phyloP scores from a whole-genome alignment of 1,140 invertebrate genomes.

The Pomacea maculata region DNA sequence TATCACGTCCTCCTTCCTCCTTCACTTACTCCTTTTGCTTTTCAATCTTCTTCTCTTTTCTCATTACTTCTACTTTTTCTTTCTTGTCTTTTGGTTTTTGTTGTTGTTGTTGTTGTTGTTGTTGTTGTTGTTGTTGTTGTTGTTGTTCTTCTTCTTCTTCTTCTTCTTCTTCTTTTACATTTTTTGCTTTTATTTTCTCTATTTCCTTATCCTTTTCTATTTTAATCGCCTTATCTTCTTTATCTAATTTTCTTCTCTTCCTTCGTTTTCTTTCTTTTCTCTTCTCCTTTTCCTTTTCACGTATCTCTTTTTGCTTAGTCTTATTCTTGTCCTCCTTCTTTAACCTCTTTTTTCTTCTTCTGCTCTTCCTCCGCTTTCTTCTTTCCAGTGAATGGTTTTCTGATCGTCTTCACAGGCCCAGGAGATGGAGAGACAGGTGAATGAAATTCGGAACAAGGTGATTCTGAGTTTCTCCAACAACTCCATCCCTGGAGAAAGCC shows the following conservation, averaged over 20 bases:
- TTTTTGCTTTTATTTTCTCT: not conserved
- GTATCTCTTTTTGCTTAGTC: too few species aligned
- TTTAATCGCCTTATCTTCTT: not conserved
- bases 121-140: too few species aligned
- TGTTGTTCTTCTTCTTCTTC: not conserved
- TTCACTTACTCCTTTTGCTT: not conserved
- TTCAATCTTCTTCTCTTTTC: not conserved
- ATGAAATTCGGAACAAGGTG: too few species aligned
- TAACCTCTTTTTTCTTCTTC: not conserved
- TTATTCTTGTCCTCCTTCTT: too few species aligned
- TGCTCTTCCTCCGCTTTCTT: not conserved
- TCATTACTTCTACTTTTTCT: too few species aligned
- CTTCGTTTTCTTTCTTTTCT: not conserved
- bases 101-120: not conserved
- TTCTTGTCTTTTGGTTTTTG: not conserved
- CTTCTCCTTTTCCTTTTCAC: not conserved
- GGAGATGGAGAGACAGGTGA: too few species aligned
- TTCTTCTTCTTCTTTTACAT: not conserved
- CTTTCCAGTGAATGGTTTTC: not conserved
- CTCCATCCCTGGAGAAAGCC: too few species aligned
- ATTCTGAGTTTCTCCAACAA: too few species aligned
- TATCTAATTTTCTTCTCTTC: too few species aligned
- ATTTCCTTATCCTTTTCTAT: not conserved
- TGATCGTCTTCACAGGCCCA: too few species aligned
- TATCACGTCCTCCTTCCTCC: too few species aligned